Evolutionary conservation across 2,797 vertebrate species (phyloP).

Genomic region (Argya squamiceps): DNA sequence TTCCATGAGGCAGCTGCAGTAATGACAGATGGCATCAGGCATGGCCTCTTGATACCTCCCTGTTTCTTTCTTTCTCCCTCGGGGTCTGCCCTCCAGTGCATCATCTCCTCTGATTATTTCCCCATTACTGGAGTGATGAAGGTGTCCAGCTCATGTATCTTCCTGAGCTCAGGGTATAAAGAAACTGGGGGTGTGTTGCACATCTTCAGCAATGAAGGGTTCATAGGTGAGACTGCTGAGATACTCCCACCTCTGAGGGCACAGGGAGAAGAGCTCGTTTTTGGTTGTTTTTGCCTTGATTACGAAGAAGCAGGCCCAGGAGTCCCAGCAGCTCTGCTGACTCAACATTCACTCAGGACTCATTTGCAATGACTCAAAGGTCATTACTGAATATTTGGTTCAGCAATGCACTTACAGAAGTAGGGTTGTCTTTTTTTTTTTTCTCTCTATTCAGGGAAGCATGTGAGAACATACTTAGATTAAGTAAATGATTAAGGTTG

Average conservation of each 20-base stretch:
- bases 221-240: not conserved
- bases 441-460: not conserved
- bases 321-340: not conserved
- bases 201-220: not conserved
- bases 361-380: not conserved
- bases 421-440: not conserved
- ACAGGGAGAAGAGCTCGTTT: fast-evolving
- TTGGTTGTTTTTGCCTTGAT: not conserved
- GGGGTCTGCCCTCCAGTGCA: not conserved
- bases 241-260: not conserved
- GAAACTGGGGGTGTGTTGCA: not conserved
- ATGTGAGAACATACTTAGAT: not conserved
- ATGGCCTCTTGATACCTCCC: not conserved
- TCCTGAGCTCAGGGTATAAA: not conserved
- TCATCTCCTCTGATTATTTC: not conserved
- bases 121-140: not conserved
- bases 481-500: not conserved
- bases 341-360: not conserved
- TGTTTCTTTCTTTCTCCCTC: not conserved
- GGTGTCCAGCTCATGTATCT: not conserved
- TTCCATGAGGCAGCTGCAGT: not conserved
- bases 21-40: slow-evolving; percentile 24
- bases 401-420: not conserved
- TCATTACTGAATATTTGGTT: not conserved
- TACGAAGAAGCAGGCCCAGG: not conserved